Conservation (phyloP, 2,797 vertebrate species). For the Helarctos malayanus region DNA sequence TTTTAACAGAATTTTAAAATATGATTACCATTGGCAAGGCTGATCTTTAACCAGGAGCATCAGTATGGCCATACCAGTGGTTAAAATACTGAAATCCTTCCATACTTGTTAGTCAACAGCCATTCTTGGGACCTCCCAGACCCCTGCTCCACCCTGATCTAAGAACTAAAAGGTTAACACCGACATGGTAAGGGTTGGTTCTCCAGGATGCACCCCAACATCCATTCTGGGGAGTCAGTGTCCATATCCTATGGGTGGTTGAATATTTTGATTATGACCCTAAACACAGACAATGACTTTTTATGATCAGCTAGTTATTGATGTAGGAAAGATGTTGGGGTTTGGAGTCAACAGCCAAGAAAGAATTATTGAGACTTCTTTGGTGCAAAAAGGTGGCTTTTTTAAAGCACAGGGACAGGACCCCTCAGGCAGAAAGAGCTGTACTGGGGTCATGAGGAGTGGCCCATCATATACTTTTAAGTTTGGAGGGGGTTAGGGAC, state of each 20-base stretch:
- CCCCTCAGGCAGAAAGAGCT: background rate
- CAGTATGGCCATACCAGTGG: background rate
- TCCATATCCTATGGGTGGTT: rapidly evolving
- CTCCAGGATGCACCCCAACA: background rate
- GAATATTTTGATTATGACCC: background rate
- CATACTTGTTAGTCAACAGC: background rate
- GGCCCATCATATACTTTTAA: background rate
- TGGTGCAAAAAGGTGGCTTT: background rate
- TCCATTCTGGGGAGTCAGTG: background rate
- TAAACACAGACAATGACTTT: background rate
- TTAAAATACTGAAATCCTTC: background rate
- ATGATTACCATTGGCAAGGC: background rate
- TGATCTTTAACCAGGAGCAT: background rate
- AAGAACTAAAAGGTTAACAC: background rate
- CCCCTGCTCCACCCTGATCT: background rate
- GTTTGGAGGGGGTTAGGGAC: background rate
- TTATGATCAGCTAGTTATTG: background rate
- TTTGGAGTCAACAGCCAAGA: background rate
- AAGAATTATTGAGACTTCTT: background rate
- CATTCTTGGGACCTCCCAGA: background rate
- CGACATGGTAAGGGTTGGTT: background rate
- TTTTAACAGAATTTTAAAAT: background rate
- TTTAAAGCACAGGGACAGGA: background rate
- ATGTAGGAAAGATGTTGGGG: background rate
- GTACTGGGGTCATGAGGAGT: background rate